Conservation (phyloP, 1,140 invertebrate genomes). For the Phthorimaea operculella region DNA sequence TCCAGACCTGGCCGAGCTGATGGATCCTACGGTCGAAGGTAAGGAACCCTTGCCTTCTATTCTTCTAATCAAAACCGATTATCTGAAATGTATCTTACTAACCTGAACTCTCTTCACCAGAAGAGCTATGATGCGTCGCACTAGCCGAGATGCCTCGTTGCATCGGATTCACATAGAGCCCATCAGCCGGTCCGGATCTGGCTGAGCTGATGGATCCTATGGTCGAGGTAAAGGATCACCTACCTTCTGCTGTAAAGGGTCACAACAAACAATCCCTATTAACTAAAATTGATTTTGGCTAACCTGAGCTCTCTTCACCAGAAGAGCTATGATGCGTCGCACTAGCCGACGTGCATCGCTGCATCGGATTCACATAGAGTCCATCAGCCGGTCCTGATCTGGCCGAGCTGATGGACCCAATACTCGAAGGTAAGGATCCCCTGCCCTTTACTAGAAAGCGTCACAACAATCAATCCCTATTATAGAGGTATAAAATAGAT, state of each 20-base stretch:
- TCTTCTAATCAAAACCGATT: neutral
- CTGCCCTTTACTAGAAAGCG: constrained; percentile 22
- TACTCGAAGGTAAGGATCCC: constrained; percentile 41
- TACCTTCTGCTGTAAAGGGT: constrained; percentile 17
- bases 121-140: constrained; percentile 46
- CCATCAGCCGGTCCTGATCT: constrained; percentile 77
- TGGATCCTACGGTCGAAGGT: constrained; percentile 43
- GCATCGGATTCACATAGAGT: constrained; percentile 85
- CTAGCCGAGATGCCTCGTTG: constrained; percentile 50
- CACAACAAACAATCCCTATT: constrained; percentile 16
- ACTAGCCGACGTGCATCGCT: constrained; percentile 42
- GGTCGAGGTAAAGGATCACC: constrained; percentile 42
- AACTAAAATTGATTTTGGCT: too few relatives aligned
- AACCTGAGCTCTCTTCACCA: constrained; percentile 63
- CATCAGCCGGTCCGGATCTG: constrained; percentile 74
- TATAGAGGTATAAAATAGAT: too few relatives aligned
- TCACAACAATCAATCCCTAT: constrained; percentile 16
- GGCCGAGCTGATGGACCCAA: constrained; percentile 56
- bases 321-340: constrained; percentile 50
- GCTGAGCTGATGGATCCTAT: constrained; percentile 56
- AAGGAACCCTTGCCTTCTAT: constrained; percentile 42
- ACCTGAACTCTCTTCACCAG: constrained; percentile 61
- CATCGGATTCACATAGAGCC: constrained; percentile 85
- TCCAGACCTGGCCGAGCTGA: constrained; percentile 62
- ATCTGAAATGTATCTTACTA: neutral